phyloP scores from a whole-genome alignment of 37 sponge, comb jelly and placozoan species.

The Axinella damicornis region DNA sequence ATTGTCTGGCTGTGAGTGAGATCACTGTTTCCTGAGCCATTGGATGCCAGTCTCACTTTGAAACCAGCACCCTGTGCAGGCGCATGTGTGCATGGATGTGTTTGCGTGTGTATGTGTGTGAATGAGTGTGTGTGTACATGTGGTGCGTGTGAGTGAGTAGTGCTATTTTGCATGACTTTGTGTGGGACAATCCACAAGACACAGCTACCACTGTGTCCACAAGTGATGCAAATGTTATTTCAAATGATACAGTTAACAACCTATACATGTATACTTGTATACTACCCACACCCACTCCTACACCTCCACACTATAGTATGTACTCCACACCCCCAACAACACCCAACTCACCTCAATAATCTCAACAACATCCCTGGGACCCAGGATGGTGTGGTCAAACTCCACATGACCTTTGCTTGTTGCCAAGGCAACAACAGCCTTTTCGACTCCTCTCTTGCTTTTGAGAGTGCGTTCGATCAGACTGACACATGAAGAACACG shows the following conservation, averaged over 20 bases:
- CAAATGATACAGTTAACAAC: too few species aligned
- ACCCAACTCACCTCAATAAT: conserved; percentile 68
- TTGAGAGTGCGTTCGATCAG: conserved; percentile 86
- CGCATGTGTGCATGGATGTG: too few species aligned
- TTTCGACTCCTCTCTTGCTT: conserved; percentile 60
- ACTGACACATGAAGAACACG: conserved; percentile 95
- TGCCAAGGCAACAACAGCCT: conserved; percentile 84
- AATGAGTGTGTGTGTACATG: too few species aligned
- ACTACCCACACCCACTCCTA: too few species aligned
- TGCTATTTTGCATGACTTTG: too few species aligned
- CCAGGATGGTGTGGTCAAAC: conserved; percentile 86
- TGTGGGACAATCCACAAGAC: too few species aligned
- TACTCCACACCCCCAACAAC: too few species aligned
- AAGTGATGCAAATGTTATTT: too few species aligned
- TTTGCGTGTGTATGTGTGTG: background rate
- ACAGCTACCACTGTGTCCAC: too few species aligned
- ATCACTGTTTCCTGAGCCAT: background rate
- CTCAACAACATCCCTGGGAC: conserved; percentile 87
- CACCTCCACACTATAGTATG: too few species aligned
- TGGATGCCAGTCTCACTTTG: conserved; percentile 24
- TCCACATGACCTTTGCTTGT: conserved; percentile 82
- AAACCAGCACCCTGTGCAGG: conserved; percentile 74
- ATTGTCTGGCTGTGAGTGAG: conserved; percentile 17
- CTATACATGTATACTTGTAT: too few species aligned
- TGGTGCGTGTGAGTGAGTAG: too few species aligned